Conservation (phyloP, 2,797 vertebrate genomes). For the Poecile montanus region DNA sequence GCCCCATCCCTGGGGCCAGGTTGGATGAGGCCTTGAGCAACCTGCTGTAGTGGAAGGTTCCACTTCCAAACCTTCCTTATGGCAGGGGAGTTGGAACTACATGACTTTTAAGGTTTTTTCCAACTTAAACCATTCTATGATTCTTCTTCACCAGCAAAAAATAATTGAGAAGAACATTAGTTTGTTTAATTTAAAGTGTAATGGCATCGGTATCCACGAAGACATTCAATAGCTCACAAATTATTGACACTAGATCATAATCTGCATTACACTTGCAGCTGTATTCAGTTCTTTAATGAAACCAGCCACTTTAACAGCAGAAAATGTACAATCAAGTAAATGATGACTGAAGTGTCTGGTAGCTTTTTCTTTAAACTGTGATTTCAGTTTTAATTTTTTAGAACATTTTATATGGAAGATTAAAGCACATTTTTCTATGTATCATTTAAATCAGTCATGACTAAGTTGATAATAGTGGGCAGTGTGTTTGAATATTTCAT, state of each 20-base stretch:
- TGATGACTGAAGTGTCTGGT: constrained; percentile 16
- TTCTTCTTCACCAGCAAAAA: constrained; percentile 20
- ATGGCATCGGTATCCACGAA: background rate
- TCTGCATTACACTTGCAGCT: background rate
- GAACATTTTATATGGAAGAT: constrained; percentile 62
- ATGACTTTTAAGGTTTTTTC: background rate
- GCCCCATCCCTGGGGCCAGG: accelerated
- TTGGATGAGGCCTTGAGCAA: background rate
- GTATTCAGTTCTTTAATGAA: background rate
- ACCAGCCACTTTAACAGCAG: background rate
- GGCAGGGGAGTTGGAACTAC: background rate
- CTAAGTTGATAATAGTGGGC: constrained; percentile 61
- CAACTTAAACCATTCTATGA: background rate
- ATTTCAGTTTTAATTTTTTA: constrained; percentile 72
- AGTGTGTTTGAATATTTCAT: constrained; percentile 73
- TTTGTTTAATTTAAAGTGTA: constrained; percentile 7
- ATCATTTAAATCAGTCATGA: constrained; percentile 71
- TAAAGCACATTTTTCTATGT: constrained; percentile 60
- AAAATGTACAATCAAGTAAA: background rate
- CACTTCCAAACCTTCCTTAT: too few relatives aligned
- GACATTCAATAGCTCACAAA: background rate
- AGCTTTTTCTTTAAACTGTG: constrained; percentile 47
- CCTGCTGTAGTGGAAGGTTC: background rate
- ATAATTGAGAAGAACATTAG: background rate
- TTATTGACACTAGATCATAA: background rate